Evolutionary conservation across 1,140 invertebrate species (phyloP).

Genomic region (silkworm (Bombyx mori)): DNA sequence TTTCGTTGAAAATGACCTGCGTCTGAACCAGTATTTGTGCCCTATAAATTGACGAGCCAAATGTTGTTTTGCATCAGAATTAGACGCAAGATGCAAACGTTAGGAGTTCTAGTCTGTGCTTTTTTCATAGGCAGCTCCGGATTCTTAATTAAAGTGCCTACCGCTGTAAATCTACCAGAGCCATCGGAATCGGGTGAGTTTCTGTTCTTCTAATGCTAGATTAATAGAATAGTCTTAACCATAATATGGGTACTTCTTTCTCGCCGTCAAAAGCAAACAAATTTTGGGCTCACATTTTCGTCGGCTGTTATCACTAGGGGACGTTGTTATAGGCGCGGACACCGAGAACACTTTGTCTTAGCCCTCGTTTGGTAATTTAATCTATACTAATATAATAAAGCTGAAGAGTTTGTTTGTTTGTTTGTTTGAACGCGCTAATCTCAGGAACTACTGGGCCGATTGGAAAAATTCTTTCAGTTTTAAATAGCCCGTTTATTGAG

Average conservation of each 20-base stretch:
- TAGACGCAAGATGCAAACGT: conserved; percentile 35
- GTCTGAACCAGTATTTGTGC: conserved; percentile 25
- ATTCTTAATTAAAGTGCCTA: conserved; percentile 49
- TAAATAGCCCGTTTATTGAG: too few relatives aligned
- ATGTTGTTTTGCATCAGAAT: neutral
- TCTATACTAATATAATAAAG: too few relatives aligned
- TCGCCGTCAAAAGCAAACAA: neutral
- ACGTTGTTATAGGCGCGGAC: too few relatives aligned
- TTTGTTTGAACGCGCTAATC: too few relatives aligned
- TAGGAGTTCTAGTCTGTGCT: conserved; percentile 30
- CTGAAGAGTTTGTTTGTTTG: too few relatives aligned
- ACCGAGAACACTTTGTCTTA: too few relatives aligned
- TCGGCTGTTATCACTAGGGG: too few relatives aligned
- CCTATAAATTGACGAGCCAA: conserved; percentile 17
- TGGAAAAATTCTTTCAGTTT: too few relatives aligned
- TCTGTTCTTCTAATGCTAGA: conserved; percentile 5
- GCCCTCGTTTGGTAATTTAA: too few relatives aligned
- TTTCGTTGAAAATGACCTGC: conserved; percentile 10
- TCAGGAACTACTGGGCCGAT: too few relatives aligned
- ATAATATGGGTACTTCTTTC: neutral
- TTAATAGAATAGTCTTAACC: neutral
- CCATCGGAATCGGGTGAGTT: conserved; percentile 9
- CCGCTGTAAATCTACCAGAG: conserved; percentile 7
- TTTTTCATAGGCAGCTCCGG: conserved; percentile 16
- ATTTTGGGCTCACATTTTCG: too few relatives aligned